These are phyloP conservation scores for Dreissena polymorpha DNA, from an alignment of 1,140 invertebrate species.

Conservation along the genomic window DNA sequence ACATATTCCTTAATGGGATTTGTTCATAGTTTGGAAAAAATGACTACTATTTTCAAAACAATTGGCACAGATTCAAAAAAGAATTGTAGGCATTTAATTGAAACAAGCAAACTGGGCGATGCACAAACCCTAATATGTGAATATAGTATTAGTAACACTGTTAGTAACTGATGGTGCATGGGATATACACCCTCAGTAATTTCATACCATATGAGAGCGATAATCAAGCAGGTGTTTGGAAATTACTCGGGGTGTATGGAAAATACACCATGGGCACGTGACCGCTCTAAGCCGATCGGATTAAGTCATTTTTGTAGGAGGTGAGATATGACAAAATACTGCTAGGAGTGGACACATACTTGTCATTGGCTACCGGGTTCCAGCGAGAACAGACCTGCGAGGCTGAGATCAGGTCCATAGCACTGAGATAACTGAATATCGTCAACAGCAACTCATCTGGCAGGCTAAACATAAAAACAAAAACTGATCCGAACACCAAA, in stretches of 20 bases:
- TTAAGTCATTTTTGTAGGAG: neutral
- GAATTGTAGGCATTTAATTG: neutral
- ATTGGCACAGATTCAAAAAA: too few species aligned
- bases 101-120: neutral
- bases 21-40: too few species aligned
- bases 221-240: too few species aligned
- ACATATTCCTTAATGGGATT: too few species aligned
- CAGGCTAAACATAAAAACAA: constrained; percentile 62
- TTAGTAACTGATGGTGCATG: neutral
- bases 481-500: too few species aligned
- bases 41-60: too few species aligned
- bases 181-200: too few species aligned
- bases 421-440: constrained; percentile 62
- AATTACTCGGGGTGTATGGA: too few species aligned
- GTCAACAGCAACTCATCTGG: constrained; percentile 69
- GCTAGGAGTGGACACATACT: constrained; percentile 50
- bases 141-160: neutral
- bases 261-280: too few species aligned
- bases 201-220: too few species aligned
- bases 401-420: constrained; percentile 55
- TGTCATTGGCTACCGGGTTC: constrained; percentile 63
- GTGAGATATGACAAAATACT: neutral
- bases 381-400: constrained; percentile 63
- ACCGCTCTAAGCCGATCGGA: too few species aligned
- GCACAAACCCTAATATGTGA: neutral